Evolutionary conservation across 2,113 vertebrate genomes (phyloP), one percentile per base, ranked within the genome.

Genomic region (Lycocorax pyrrhopterus): DNA sequence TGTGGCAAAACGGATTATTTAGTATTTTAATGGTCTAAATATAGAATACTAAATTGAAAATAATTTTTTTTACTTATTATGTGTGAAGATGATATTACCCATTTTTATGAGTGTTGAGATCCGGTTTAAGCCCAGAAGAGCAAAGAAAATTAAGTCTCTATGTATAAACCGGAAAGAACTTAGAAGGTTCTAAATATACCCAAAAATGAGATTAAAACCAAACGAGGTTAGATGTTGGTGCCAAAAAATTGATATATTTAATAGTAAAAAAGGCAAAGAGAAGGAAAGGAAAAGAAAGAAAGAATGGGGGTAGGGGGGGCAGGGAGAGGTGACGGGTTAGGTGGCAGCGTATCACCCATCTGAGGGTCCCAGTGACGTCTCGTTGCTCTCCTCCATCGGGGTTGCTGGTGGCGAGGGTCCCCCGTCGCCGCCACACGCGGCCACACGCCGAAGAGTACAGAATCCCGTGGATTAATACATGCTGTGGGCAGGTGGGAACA

Each of bases 11-110:
- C 4, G 1, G 67, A 60, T 71, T 85, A 41, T 94, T 86, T 81
- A 87, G 23, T 92, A 67, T 84, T 64, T 95, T 83, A 66, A 43
- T 84, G 21, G 69, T 84, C 56, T 90, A 75, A 84, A 82, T 89
- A 66, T 41, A 62, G 41, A 69, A 84, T 60, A 69, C 77, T 93
- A 66, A 64, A 49, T 76, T 8, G 6, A 86, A 58, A 68, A 10
- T 26, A 19, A 2, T 46, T 72, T 29, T 29, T 58, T 73, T 44
- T 11, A 37, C 8, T 59, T 78, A 33, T 2, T 44, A 20, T 21
- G 0, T 66, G 79, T 93, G 87, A 93, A 83, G 51, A 51, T 84
- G 80, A 29, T 85, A 39, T 74, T 35, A 60, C 26, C n/a, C 27
- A 20, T 69, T 96, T 93, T 96, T 73, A 74, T 87, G 86, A 59